Evolutionary conservation across 2,797 vertebrate species (phyloP).

Genomic region (Rhyacichthys aspro): DNA sequence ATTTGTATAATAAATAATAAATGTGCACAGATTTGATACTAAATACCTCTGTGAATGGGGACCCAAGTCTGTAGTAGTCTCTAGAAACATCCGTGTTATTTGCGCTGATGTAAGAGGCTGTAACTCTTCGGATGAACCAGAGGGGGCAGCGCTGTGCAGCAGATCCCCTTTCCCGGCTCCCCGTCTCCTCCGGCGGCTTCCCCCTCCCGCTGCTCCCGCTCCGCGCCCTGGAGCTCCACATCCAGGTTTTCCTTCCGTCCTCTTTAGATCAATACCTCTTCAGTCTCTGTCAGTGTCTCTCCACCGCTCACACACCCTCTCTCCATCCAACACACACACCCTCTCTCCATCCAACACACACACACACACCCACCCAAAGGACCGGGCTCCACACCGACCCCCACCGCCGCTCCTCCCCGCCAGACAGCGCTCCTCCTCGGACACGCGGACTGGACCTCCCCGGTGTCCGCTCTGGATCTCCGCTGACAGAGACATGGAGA

Average conservation of each 20-base stretch:
- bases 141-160: neutral
- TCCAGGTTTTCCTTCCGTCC: neutral
- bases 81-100: no score
- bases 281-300: neutral
- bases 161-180: neutral
- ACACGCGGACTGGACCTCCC: neutral
- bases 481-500: neutral
- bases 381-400: neutral
- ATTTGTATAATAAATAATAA: no score
- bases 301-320: neutral
- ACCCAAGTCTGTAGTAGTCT: no score
- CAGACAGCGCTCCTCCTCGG: conserved; percentile 1
- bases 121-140: neutral
- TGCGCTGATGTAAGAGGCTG: neutral
- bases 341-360: neutral
- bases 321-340: neutral
- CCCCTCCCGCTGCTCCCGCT: neutral
- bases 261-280: conserved; percentile 1
- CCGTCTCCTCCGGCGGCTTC: neutral
- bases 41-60: no score
- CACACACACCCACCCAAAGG: neutral
- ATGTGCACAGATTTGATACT: no score
- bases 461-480: neutral
- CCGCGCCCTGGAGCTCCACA: neutral
- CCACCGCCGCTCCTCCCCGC: neutral